Evolutionary conservation across 2,113 vertebrate species (phyloP).

Genomic region (Ptilorrhoa leucosticta): DNA sequence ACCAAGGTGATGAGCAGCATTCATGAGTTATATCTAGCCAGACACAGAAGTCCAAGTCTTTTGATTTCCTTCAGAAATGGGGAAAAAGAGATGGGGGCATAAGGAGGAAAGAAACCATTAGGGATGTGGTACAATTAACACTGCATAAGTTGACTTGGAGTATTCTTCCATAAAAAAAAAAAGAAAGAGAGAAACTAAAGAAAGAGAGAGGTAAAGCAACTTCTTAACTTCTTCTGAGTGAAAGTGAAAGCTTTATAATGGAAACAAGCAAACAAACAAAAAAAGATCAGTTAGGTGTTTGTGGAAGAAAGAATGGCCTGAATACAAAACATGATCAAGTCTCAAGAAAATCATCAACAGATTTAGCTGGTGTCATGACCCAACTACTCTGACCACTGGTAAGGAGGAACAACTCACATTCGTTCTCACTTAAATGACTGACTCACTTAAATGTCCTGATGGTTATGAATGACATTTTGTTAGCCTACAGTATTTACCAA

Average conservation of each 20-base stretch:
- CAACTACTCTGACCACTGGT: neutral
- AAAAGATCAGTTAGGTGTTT: neutral
- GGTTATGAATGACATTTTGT: neutral
- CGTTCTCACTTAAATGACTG: neutral
- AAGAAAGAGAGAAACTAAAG: neutral
- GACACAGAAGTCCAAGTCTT: neutral
- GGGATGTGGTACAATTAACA: neutral
- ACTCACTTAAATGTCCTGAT: neutral
- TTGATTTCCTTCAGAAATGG: neutral
- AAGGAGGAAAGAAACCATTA: neutral
- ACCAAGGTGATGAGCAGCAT: neutral
- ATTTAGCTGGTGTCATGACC: neutral
- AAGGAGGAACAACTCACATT: neutral
- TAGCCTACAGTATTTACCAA: neutral
- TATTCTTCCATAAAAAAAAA: neutral
- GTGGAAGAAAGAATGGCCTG: neutral
- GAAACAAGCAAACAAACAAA: neutral
- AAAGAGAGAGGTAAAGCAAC: neutral
- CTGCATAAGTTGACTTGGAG: neutral
- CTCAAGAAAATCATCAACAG: neutral
- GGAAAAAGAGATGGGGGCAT: rapidly evolving
- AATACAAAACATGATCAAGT: neutral
- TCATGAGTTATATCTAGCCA: neutral
- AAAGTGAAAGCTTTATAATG: neutral
- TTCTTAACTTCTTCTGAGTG: neutral